Base-by-base conservation (phyloP, 2,797 vertebrate species). In the Anisognathus igniventris region DNA sequence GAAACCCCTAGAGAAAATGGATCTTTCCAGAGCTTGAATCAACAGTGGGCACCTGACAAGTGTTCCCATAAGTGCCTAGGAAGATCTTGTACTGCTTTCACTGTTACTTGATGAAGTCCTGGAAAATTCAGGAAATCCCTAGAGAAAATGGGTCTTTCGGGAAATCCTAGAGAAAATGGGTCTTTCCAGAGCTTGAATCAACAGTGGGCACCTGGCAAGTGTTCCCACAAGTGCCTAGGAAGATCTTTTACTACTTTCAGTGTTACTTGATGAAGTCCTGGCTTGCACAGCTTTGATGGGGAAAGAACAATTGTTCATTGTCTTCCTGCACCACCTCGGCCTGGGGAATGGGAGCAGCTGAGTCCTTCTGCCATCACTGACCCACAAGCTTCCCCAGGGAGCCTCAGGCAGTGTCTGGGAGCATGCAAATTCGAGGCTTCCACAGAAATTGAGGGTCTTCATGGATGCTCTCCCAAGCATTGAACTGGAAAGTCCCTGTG, bases 401-500 rank as follows among this genome's bases (percentile, higher is more conserved):
- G 85, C 80, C 85, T 53, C 2, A 0, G 50, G 89, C 56, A 30
- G 45, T 11, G 56, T 84, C 85, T 94, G 86, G 35, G 37, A 86
- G 50, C 4, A 2, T 19, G 53, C 14, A 50, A 47, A 78, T 68
- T 73, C 88, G 82, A 74, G 76, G 62, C 47, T 47, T 91, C 54
- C 5, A 0, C 62, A 85, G 80, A 90, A 94, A 95, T 20, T 78
- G n/a, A 91, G 22, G 39, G 47, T 31, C 88, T 70, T 65, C 35
- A 56, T 56, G 67, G 60, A 79, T 88, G 67, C 31, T 62, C 9
- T 79, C 77, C 68, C 65, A 81, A 70, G 42, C 56, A 39, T 3
- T 86, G 87, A 78, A 33, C 57, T 89, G 90, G 89, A 92, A 97
- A 93, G 78, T 90, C 92, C 87, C 82, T 65, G 61, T 78, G 65